Percentiles rank a stretch among this genome's conserved stretches.
These are phyloP conservation scores for Vollenhovia emeryi DNA, from an alignment of 1,140 invertebrate species.

Conservation along the genomic window DNA sequence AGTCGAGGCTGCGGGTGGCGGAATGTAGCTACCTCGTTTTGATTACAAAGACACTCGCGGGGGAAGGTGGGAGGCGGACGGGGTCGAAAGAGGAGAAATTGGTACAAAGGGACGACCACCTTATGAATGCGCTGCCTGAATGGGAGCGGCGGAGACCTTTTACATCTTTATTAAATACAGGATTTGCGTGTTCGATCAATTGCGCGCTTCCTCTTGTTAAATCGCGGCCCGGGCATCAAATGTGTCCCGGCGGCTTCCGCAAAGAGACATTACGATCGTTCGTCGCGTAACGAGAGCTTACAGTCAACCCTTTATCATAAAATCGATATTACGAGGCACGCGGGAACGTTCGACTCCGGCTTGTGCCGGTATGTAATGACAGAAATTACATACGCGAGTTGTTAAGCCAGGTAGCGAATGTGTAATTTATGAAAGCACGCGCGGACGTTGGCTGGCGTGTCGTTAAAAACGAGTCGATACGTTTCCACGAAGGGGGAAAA, in stretches of 20 bases:
- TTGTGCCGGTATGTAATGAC: conserved; percentile 63
- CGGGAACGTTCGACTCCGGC: not conserved
- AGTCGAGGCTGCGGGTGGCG: not conserved
- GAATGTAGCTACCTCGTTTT: conserved; percentile 47
- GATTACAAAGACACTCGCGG: conserved; percentile 37
- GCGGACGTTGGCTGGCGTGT: conserved; percentile 48
- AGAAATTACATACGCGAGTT: conserved; percentile 60
- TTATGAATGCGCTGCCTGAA: conserved; percentile 7
- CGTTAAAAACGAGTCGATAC: conserved; percentile 67
- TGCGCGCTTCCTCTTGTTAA: not conserved
- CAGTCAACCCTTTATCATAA: conserved; percentile 8
- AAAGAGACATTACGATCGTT: not conserved
- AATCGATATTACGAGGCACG: conserved; percentile 30
- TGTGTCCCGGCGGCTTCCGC: not conserved
- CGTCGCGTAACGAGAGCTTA: not conserved
- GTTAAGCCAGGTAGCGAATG: conserved; percentile 53
- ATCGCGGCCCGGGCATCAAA: not conserved
- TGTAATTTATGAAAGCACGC: conserved; percentile 67
- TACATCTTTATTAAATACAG: conserved; percentile 14
- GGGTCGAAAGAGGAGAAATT: conserved; percentile 20
- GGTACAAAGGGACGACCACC: conserved; percentile 1
- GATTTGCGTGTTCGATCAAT: not conserved
- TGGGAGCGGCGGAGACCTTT: not conserved
- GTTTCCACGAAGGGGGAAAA: conserved; percentile 12
- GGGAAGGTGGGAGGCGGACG: not conserved